A percentile compares a stretch with the other conserved stretches of the same genome.
phyloP scores from a whole-genome alignment of 2,113 vertebrate genomes.

The Brachionichthys hirsutus region DNA sequence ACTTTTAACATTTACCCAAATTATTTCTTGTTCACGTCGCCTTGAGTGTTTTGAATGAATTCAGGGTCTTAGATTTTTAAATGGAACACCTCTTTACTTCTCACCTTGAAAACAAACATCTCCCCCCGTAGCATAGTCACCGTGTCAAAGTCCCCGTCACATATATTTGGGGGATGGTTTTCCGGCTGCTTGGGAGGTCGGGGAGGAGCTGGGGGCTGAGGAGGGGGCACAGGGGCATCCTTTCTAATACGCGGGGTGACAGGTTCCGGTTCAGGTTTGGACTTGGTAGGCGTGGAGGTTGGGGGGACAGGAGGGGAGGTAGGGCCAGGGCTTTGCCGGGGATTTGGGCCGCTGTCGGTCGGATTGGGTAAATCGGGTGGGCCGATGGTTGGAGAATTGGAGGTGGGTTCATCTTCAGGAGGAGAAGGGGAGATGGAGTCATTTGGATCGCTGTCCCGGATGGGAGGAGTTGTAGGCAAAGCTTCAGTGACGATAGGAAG shows the following conservation, averaged over 20 bases:
- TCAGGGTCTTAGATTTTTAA: not conserved
- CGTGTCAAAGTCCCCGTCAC: constrained; percentile 76
- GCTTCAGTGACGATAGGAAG: constrained; percentile 67
- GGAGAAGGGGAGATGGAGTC: constrained; percentile 20
- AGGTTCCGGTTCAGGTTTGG: constrained; percentile 29
- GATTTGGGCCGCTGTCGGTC: constrained; percentile 65
- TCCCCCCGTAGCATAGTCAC: constrained; percentile 78
- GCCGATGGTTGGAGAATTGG: not conserved
- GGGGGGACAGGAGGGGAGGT: constrained; percentile 44
- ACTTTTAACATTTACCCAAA: not conserved
- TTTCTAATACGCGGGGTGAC: constrained; percentile 50
- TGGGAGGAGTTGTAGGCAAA: constrained; percentile 42
- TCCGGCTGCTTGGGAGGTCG: constrained; percentile 77
- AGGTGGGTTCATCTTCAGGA: constrained; percentile 49
- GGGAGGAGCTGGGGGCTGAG: constrained; percentile 65
- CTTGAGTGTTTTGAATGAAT: not conserved
- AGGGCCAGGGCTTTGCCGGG: constrained; percentile 67
- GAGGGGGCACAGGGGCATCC: constrained; percentile 48
- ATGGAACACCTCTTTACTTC: not conserved
- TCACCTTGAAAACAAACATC: constrained; percentile 83
- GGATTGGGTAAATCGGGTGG: constrained; percentile 37
- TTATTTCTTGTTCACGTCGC: constrained; percentile 1
- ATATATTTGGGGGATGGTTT: constrained; percentile 73
- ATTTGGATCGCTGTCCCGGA: constrained; percentile 8
- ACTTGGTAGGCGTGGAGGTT: constrained; percentile 55